Conservation (phyloP, 2,888 invertebrate genomes). For the Drosophila gaucha region DNA sequence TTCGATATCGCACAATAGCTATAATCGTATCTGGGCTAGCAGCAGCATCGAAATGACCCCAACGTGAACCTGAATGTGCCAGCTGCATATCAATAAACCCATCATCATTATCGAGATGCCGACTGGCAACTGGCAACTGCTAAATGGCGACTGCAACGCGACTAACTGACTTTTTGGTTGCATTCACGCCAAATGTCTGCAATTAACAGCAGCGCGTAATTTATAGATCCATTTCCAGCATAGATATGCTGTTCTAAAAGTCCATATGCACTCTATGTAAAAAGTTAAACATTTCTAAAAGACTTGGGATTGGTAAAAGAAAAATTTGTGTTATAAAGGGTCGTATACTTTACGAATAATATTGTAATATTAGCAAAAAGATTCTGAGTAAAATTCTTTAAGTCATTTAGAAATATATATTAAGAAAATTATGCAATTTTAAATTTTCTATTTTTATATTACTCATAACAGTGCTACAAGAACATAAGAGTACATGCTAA, state of each 20-base stretch:
- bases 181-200: conserved; percentile 21
- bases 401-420: too few relatives aligned
- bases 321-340: too few relatives aligned
- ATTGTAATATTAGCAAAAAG: too few relatives aligned
- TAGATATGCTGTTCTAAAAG: not conserved
- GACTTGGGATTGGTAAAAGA: too few relatives aligned
- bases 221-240: conserved; percentile 7
- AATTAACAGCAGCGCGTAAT: conserved; percentile 26
- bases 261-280: not conserved
- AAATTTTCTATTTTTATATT: too few relatives aligned
- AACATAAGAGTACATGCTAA: too few relatives aligned
- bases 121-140: conserved; percentile 11
- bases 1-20: conserved; percentile 55
- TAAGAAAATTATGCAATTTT: too few relatives aligned
- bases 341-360: too few relatives aligned
- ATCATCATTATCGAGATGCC: conserved; percentile 43
- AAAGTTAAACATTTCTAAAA: not conserved
- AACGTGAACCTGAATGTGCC: conserved; percentile 20
- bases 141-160: conserved; percentile 3
- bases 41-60: conserved; percentile 1
- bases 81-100: conserved; percentile 49
- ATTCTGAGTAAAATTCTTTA: too few relatives aligned
- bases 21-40: conserved; percentile 24
- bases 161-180: conserved; percentile 21
- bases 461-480: too few relatives aligned